Percentiles rank a stretch among this genome's conserved stretches.
Conservation (phyloP, 2,797 vertebrate genomes). For the Coilia nasus region DNA sequence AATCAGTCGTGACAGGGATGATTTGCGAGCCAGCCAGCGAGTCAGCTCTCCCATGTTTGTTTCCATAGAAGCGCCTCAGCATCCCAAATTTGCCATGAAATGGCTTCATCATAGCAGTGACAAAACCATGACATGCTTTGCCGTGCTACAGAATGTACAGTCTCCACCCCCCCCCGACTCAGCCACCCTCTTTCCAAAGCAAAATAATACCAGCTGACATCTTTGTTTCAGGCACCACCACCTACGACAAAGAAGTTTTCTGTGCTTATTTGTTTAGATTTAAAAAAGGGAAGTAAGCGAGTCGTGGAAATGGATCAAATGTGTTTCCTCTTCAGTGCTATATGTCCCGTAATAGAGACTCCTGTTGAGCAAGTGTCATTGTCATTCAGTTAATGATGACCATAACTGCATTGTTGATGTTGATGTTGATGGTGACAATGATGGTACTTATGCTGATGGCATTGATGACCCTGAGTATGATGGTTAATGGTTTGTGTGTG, state of each 20-base stretch:
- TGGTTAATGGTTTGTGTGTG: neutral
- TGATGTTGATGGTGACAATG: neutral
- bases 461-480: neutral
- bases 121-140: slow-evolving; percentile 50
- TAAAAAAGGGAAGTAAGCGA: neutral
- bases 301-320: neutral
- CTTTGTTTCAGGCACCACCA: neutral
- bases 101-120: slow-evolving; percentile 65
- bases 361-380: neutral
- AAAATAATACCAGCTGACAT: neutral
- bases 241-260: neutral
- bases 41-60: slow-evolving; percentile 26
- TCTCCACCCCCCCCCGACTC: slow-evolving; percentile 44
- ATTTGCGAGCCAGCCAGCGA: slow-evolving; percentile 46
- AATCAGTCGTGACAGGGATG: slow-evolving; percentile 46
- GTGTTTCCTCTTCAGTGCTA: neutral
- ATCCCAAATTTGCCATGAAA: slow-evolving; percentile 72
- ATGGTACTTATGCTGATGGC: neutral
- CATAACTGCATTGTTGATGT: neutral
- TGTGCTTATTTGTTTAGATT: neutral
- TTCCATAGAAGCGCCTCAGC: slow-evolving; percentile 41
- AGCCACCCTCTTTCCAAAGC: neutral
- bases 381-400: neutral
- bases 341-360: neutral
- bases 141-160: slow-evolving; percentile 54